phyloP scores from a whole-genome alignment of 2,113 vertebrate species.

The Austrofundulus limnaeus region DNA sequence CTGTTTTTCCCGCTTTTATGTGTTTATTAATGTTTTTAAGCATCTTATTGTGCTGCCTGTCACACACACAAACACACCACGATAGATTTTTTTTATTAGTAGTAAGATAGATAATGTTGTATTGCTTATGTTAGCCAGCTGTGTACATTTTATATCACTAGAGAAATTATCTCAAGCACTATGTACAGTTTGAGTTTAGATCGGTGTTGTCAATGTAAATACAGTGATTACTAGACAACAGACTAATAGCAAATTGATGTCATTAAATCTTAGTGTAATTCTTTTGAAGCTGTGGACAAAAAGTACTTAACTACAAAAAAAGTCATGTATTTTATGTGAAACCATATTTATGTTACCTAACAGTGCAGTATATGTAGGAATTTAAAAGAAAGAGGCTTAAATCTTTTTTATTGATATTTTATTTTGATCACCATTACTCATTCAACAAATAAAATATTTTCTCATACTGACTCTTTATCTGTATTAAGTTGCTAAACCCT shows the following conservation, averaged over 20 bases:
- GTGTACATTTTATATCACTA: not conserved
- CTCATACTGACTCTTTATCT: not conserved
- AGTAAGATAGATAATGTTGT: not conserved
- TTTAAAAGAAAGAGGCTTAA: not conserved
- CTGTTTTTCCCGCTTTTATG: not conserved
- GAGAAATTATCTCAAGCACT: not conserved
- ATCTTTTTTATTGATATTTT: not conserved
- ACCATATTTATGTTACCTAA: too few species aligned
- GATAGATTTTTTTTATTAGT: not conserved
- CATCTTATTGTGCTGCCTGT: conserved; percentile 30
- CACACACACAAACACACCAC: not conserved
- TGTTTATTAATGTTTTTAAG: conserved; percentile 63
- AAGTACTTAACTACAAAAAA: too few species aligned
- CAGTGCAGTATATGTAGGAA: too few species aligned
- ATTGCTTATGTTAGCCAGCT: not conserved
- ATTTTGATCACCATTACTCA: not conserved
- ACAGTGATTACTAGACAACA: not conserved
- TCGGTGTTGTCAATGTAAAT: not conserved
- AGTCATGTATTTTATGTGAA: too few species aligned
- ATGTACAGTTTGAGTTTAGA: not conserved
- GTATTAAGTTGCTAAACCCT: conserved; percentile 15
- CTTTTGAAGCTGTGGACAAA: not conserved
- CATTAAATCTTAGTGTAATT: not conserved
- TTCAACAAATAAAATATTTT: conserved; percentile 5
- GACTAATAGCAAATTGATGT: not conserved